Conservation (phyloP, 1,140 invertebrate species). For the Rhopalosiphum padi region DNA sequence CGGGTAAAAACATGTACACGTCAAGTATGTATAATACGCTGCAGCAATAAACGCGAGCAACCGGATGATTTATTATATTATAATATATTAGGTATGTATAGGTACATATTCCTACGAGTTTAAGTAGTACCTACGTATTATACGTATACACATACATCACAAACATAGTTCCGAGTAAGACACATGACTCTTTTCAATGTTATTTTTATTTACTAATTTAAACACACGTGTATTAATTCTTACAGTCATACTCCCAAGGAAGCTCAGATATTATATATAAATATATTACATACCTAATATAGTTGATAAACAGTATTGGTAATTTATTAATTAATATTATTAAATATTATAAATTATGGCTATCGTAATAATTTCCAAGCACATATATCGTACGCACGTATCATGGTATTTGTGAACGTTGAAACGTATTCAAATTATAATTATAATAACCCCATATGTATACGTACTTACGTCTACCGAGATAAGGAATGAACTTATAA, state of each 20-base stretch:
- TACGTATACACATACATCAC: neutral
- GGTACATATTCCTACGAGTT: neutral
- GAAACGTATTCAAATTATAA: too few species aligned
- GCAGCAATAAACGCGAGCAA: neutral
- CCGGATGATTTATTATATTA: conserved; percentile 7
- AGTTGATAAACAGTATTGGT: too few species aligned
- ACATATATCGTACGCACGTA: too few species aligned
- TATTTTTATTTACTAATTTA: neutral
- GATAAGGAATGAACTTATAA: too few species aligned
- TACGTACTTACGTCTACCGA: too few species aligned
- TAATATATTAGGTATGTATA: neutral
- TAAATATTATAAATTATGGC: too few species aligned
- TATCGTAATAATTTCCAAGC: too few species aligned
- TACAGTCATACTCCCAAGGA: neutral
- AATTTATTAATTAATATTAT: too few species aligned
- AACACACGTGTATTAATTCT: neutral
- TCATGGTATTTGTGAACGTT: too few species aligned
- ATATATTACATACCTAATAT: too few species aligned
- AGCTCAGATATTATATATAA: neutral
- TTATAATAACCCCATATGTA: too few species aligned
- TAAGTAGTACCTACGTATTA: neutral
- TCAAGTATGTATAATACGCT: neutral
- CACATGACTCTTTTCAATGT: neutral
- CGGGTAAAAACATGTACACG: neutral
- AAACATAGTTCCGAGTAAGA: neutral